Evolutionary conservation across 2,113 vertebrate genomes (phyloP), one percentile per base, ranked within the genome.

Genomic region (Saguinus imperator): DNA sequence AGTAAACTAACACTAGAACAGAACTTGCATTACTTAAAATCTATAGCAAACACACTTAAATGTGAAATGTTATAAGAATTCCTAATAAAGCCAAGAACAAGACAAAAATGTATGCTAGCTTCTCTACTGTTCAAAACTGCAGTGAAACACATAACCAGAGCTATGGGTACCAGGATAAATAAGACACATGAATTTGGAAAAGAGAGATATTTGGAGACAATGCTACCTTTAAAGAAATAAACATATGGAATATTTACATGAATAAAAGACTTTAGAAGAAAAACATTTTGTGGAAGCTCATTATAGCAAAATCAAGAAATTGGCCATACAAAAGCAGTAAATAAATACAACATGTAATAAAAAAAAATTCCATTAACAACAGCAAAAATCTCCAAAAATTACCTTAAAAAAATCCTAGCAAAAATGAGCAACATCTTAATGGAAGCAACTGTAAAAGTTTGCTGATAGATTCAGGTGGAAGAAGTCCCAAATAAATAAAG

Each of bases 51-150:
- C 6, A 70, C 45, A 23, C 12, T 85, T 64, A 61, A 66, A 94
- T 76, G 32, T 91, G 45, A 91, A 93, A 72, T 93, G 50, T 48
- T 37, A 50, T 21, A 86, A 77, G 13, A 94, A 80, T 61, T 95
- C 10, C 48, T n/a, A n/a, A 88, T 84, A 94, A 91, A 95, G 43
- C 25, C 43, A 94, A 25, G 17, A 18, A 88, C 35, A 89, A 89
- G 23, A 84, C 12, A 55, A 73, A 87, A 95, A 88, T 73, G 23
- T 37, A 57, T 68, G 58, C 21, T 82, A 64, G 68, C n/a, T n/a
- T 48, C 20, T 93, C 52, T 93, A 35, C 25, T 61, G 27, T 92
- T 81, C 57, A 86, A 86, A 92, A 76, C 5, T 55, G 32, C 32
- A 55, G 50, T 86, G 20, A 12, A 70, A 55, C 57, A 64, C 20